phyloP scores from a whole-genome alignment of 2,113 vertebrate species.

The Psophia crepitans region DNA sequence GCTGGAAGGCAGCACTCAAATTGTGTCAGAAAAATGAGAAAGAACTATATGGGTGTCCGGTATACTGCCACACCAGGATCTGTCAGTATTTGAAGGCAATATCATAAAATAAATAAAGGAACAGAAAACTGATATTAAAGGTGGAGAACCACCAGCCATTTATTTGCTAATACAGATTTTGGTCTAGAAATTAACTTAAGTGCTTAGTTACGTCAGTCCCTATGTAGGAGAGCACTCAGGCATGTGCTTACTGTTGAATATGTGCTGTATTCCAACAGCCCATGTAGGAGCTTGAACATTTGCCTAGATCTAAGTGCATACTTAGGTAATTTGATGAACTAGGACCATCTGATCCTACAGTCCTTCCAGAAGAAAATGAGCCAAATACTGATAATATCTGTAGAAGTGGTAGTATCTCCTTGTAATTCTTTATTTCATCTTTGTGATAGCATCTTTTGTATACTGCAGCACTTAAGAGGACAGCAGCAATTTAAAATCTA shows the following conservation, averaged over 20 bases:
- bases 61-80: not conserved
- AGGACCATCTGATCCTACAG: not conserved
- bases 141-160: not conserved
- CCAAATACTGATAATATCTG: not conserved
- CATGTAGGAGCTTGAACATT: not conserved
- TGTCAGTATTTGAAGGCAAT: not conserved
- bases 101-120: not conserved
- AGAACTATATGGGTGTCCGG: not conserved
- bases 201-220: not conserved
- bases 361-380: not conserved
- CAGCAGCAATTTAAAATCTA: not conserved
- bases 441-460: not conserved
- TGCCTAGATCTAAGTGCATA: not conserved
- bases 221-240: not conserved
- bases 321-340: not conserved
- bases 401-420: not conserved
- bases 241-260: not conserved
- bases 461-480: not conserved
- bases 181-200: not conserved
- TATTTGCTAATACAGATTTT: not conserved
- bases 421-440: not conserved
- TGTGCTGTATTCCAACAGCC: not conserved
- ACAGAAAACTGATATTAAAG: not conserved
- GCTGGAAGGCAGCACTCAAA: not conserved
- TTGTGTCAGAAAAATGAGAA: not conserved